phyloP scores from a whole-genome alignment of 2,888 invertebrate species.

The Brachylomia viminalis region DNA sequence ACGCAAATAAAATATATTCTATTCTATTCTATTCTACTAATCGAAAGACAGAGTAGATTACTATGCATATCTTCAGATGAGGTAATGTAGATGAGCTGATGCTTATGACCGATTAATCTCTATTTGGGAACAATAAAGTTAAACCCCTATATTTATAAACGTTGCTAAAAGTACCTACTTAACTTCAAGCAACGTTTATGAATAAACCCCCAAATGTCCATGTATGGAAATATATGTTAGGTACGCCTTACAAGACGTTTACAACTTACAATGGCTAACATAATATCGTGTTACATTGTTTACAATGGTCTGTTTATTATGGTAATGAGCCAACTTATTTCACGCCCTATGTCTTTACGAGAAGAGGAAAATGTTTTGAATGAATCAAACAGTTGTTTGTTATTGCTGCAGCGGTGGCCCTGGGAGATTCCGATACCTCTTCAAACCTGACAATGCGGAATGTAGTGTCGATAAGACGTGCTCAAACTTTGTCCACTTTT shows the following conservation, averaged over 20 bases:
- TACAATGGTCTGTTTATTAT: conserved; percentile 33
- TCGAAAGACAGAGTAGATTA: neutral
- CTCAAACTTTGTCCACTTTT: no score
- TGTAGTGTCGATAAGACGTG: no score
- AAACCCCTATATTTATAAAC: neutral
- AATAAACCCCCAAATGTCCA: neutral
- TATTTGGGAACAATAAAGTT: neutral
- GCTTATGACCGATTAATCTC: neutral
- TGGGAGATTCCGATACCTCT: neutral
- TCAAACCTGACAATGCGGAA: neutral
- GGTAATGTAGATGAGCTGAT: neutral
- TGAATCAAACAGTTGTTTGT: neutral
- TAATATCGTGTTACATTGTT: conserved; percentile 19
- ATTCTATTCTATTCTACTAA: no score
- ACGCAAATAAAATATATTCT: no score
- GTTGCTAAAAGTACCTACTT: no score
- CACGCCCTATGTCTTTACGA: conserved; percentile 4
- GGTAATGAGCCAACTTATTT: conserved; percentile 20
- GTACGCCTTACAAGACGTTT: neutral
- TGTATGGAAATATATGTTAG: neutral
- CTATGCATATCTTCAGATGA: neutral
- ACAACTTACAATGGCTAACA: neutral
- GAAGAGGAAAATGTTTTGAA: neutral
- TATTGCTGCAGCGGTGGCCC: neutral
- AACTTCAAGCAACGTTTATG: no score